Percentiles rank a stretch among this genome's conserved stretches.
phyloP scores from a whole-genome alignment of 2,797 vertebrate genomes.

The Chelon labrosus region DNA sequence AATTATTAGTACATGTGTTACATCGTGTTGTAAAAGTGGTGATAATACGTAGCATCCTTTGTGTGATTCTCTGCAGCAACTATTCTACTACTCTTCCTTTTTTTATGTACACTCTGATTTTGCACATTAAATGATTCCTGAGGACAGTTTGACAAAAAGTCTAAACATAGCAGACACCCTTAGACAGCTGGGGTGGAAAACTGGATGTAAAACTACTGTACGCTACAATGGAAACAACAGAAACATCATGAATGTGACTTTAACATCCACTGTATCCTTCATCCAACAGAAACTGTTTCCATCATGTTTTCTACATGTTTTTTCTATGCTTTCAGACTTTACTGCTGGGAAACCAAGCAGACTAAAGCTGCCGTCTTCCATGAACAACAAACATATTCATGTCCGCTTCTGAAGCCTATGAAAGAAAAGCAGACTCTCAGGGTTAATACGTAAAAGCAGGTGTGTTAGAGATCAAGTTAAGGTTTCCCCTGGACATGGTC shows the following conservation, averaged over 20 bases:
- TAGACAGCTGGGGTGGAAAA: neutral
- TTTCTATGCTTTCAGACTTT: neutral
- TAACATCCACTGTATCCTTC: neutral
- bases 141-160: neutral
- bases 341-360: neutral
- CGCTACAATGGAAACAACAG: neutral
- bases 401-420: neutral
- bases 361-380: constrained; percentile 1
- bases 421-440: too few relatives aligned
- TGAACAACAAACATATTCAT: constrained; percentile 1
- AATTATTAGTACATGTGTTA: too few relatives aligned
- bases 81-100: neutral
- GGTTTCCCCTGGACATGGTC: constrained; percentile 17
- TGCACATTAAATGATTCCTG: neutral
- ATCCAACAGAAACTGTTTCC: neutral
- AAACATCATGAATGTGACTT: neutral
- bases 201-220: neutral
- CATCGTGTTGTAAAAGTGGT: too few relatives aligned
- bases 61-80: neutral
- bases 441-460: too few relatives aligned
- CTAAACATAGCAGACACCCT: neutral
- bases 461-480: constrained; percentile 20
- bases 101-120: neutral
- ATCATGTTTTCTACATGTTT: neutral
- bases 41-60: too few relatives aligned